phyloP scores from a whole-genome alignment of 1,140 invertebrate genomes.

The Drosophila tani region DNA sequence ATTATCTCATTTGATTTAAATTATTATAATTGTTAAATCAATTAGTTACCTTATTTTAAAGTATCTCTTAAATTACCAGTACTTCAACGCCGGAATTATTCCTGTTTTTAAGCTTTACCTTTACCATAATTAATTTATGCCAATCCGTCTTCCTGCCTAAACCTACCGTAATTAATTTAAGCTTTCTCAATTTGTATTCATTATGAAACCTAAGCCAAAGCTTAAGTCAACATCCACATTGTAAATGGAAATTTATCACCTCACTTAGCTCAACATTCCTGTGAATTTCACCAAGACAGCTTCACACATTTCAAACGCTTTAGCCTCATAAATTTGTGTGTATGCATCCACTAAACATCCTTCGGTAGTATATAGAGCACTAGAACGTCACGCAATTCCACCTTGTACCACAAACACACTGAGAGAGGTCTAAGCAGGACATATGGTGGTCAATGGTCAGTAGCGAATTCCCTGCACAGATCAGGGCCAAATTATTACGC shows the following conservation, averaged over 20 bases:
- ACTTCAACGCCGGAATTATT: too few relatives aligned
- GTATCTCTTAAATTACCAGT: neutral
- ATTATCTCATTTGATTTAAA: neutral
- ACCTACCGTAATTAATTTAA: slow-evolving; percentile 1
- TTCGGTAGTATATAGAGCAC: neutral
- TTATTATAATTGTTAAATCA: neutral
- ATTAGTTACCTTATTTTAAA: neutral
- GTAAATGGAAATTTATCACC: slow-evolving; percentile 14
- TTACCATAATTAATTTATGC: neutral
- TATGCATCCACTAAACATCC: slow-evolving; percentile 4
- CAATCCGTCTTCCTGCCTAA: neutral
- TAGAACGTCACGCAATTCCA: slow-evolving; percentile 16
- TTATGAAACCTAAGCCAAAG: slow-evolving; percentile 2
- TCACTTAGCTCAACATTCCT: slow-evolving; percentile 3
- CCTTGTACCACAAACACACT: slow-evolving; percentile 11
- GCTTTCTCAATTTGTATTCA: slow-evolving; percentile 4
- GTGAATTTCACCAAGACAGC: neutral
- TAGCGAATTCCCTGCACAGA: slow-evolving; percentile 40
- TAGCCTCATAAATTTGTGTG: slow-evolving; percentile 8
- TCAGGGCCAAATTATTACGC: slow-evolving; percentile 48
- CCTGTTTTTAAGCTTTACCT: neutral
- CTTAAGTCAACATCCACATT: neutral
- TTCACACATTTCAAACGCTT: slow-evolving; percentile 12
- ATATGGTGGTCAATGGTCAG: slow-evolving; percentile 43
- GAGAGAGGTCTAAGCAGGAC: slow-evolving; percentile 25